Evolutionary conservation across 2,797 vertebrate genomes (phyloP).

Genomic region (Oryzias dopingdopingensis): DNA sequence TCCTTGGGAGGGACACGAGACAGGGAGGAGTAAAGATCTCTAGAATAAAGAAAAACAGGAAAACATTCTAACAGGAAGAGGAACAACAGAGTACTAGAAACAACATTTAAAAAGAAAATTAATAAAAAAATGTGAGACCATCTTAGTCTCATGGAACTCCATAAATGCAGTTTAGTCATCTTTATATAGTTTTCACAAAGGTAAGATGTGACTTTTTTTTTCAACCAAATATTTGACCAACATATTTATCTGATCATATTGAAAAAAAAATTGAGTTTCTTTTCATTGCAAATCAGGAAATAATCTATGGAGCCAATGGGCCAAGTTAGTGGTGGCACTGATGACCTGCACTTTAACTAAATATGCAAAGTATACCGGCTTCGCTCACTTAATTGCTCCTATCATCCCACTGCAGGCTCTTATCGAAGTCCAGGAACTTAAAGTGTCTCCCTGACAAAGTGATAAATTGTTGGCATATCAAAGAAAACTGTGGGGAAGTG

Average conservation of each 20-base stretch:
- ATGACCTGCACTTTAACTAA: constrained; percentile 96
- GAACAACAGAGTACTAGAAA: constrained; percentile 46
- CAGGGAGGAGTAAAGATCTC: constrained; percentile 82
- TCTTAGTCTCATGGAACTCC: constrained; percentile 78
- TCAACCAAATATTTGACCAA: constrained; percentile 84
- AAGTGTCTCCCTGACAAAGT: constrained; percentile 99
- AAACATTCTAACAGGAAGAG: constrained; percentile 72
- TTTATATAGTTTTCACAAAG: constrained; percentile 72
- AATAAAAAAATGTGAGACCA: constrained; percentile 37
- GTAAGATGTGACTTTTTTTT: constrained; percentile 83
- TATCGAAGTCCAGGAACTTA: constrained; percentile 96
- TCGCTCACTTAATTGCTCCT: constrained; percentile 91
- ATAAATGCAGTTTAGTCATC: constrained; percentile 78
- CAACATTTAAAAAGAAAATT: constrained; percentile 1
- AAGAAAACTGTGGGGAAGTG: constrained; percentile 89
- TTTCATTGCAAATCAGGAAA: constrained; percentile 92
- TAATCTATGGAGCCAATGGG: constrained; percentile 99
- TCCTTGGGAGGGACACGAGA: constrained; percentile 89
- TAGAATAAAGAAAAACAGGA: constrained; percentile 71
- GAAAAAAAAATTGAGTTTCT: constrained; percentile 94
- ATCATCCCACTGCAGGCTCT: constrained; percentile 92
- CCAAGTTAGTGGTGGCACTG: constrained; percentile 83
- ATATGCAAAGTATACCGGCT: constrained; percentile 95
- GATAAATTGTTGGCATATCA: constrained; percentile 96
- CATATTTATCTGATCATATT: constrained; percentile 97